Evolutionary conservation across 1,140 invertebrate species (phyloP).

Genomic region (Drosophila sucinea): DNA sequence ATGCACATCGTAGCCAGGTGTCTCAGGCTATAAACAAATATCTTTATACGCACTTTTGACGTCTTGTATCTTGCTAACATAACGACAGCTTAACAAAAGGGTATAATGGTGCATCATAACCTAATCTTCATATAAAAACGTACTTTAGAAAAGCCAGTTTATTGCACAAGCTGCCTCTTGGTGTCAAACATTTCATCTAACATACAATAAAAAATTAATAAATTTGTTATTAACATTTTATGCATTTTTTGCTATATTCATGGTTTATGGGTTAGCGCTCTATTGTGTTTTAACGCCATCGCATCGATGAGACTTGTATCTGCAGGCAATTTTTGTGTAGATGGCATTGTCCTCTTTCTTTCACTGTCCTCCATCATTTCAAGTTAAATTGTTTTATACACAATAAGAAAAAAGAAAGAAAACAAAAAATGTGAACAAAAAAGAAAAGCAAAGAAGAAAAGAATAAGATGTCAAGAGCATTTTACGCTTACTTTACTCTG

Average conservation of each 20-base stretch:
- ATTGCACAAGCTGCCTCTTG: neutral
- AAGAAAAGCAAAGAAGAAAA: conserved; percentile 2
- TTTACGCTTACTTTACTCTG: conserved; percentile 50
- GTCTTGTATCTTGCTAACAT: neutral
- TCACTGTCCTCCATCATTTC: neutral
- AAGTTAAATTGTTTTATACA: conserved; percentile 13
- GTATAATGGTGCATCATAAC: neutral
- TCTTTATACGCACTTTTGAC: neutral
- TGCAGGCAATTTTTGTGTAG: conserved; percentile 7
- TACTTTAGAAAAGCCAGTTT: neutral
- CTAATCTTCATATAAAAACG: neutral
- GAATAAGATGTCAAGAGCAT: conserved; percentile 32
- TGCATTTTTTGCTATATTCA: neutral
- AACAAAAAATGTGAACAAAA: neutral
- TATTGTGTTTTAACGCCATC: conserved; percentile 38
- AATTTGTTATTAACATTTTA: conserved; percentile 1
- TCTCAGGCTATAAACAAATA: neutral
- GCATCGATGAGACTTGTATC: conserved; percentile 18
- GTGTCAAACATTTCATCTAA: too few relatives aligned
- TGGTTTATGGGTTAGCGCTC: neutral
- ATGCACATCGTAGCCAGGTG: neutral
- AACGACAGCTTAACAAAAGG: neutral
- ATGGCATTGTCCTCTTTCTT: conserved; percentile 20
- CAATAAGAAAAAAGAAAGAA: neutral
- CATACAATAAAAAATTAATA: neutral